Evolutionary conservation across 2,113 vertebrate species (phyloP).

Genomic region (Aegotheles bennettii): DNA sequence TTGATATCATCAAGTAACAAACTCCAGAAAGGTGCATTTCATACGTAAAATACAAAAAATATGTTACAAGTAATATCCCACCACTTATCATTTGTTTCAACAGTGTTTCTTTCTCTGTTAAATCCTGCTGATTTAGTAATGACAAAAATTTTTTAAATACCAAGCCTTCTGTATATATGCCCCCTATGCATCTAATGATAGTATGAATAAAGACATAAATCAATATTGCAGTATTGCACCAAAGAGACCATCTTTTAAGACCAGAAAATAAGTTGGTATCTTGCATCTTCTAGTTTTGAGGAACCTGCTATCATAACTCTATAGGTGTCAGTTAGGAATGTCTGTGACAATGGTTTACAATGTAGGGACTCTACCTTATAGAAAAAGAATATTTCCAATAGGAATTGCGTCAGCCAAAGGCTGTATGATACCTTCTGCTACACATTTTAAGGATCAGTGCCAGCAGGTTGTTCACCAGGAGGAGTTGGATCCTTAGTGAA

Average conservation of each 20-base stretch:
- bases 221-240: background rate
- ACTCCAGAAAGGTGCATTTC: background rate
- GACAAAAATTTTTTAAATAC: background rate
- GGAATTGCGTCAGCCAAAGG: background rate
- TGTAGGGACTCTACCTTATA: background rate
- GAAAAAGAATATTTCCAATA: background rate
- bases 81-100: background rate
- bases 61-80: background rate
- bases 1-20: background rate
- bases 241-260: background rate
- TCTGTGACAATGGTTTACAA: background rate
- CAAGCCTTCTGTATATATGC: background rate
- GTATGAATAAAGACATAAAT: background rate
- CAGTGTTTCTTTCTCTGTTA: background rate
- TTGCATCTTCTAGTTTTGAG: background rate
- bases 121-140: background rate
- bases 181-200: background rate
- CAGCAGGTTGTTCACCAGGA: background rate
- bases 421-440: background rate
- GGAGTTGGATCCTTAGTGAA: background rate
- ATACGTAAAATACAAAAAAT: background rate
- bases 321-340: background rate
- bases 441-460: background rate
- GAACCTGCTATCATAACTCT: background rate
- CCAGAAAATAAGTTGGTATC: background rate